Base-by-base conservation (phyloP, 2,797 vertebrate genomes). In the Anguilla obscura region DNA sequence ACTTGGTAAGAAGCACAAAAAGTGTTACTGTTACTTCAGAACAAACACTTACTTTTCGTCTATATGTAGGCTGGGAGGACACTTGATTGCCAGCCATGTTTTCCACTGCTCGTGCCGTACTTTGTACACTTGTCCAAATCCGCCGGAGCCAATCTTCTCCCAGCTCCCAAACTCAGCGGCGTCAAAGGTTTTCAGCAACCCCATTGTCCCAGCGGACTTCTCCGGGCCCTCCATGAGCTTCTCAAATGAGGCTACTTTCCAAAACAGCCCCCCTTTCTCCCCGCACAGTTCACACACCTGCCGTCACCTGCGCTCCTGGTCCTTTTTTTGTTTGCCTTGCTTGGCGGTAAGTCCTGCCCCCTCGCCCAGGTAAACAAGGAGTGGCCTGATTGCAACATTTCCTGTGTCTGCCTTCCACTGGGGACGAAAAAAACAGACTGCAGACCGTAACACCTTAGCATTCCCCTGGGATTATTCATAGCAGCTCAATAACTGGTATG, bases 1-100 rank as follows among this genome's bases (percentile, higher is more conserved):
- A 48, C 1, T 69, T n/a, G 63, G 6, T 16, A 40, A 79, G 83
- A 3, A 30, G 27, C 12, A 21, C 33, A 27, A 40, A 76, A 85
- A 33, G 1, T 45, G 63, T 45, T 71, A 33, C 18, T 30, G 84
- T 60, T 24, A 48, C 30, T 71, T 71, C 1, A 45, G 14, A 27
- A 40, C 48, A 92, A 27, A 40, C 50, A 92, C 98, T 97, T 95
- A 99, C 98, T 98, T 98, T 89, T 98, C 97, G 88, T 99, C 98
- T 94, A 98, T 96, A 92, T 99, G 98, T 88, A 98, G 97, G 92
- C 97, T 98, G 86, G 98, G 98, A 88, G 98, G 98, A 87, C 98
- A 99, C 95, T 99, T 99, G 95, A 99, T 98, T 90, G 98, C 98
- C 93, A 99, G 97, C 96, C 97, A 98, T 21, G 98, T 99, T 95